These are phyloP conservation scores for Anthopleura xanthogrammica DNA, from an alignment of 92 coral and sea anemone genomes.

Conservation along the genomic window DNA sequence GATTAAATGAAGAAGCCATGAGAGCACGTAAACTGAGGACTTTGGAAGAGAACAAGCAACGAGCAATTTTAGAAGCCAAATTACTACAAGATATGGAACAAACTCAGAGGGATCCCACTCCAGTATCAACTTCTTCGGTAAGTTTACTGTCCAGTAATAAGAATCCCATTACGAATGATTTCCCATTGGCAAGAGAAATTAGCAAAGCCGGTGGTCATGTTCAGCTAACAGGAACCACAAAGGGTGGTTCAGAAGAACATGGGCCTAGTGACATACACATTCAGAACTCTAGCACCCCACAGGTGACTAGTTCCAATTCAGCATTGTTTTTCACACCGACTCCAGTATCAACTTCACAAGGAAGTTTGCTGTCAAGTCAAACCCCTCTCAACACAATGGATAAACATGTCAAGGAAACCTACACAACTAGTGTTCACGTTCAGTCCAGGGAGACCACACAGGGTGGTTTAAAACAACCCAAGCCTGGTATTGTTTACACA, in stretches of 20 bases:
- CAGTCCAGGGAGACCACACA: too few species aligned
- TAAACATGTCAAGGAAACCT: too few species aligned
- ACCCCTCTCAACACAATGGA: too few species aligned
- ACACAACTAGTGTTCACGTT: too few species aligned
- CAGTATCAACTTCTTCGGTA: slow-evolving; percentile 13
- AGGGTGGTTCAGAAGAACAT: too few species aligned
- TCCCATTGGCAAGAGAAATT: not conserved
- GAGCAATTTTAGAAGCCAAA: slow-evolving; percentile 35
- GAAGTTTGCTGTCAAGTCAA: too few species aligned
- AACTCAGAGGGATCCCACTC: not conserved
- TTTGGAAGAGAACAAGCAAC: slow-evolving; percentile 3
- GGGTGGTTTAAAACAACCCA: too few species aligned
- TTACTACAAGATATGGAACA: slow-evolving; percentile 30
- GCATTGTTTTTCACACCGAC: too few species aligned
- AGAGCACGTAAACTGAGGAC: not conserved
- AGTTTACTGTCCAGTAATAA: slow-evolving; percentile 14
- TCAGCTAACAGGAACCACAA: not conserved
- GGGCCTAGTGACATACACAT: too few species aligned
- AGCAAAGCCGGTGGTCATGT: not conserved
- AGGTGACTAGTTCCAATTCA: not conserved
- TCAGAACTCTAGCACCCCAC: too few species aligned
- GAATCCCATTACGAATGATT: not conserved
- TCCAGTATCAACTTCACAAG: too few species aligned
- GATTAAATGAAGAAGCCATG: slow-evolving; percentile 16
- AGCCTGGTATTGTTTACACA: too few species aligned